Conservation (phyloP, 2,113 vertebrate species). For the Nansenia antarctica region DNA sequence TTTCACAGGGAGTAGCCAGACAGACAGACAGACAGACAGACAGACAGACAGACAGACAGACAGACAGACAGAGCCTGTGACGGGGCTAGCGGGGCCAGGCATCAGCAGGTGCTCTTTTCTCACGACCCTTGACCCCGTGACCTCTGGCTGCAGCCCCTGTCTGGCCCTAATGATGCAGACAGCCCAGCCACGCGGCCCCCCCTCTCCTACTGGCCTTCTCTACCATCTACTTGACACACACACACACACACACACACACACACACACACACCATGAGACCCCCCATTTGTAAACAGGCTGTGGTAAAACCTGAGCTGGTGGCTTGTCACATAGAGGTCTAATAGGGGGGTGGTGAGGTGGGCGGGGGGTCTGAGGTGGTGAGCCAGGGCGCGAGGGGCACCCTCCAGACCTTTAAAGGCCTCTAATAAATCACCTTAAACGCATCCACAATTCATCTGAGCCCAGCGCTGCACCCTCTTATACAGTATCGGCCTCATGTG, state of each 20-base stretch:
- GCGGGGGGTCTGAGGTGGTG: too few species aligned
- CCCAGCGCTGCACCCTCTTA: slow-evolving; percentile 39
- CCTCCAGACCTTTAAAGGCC: slow-evolving; percentile 60
- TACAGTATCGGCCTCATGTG: slow-evolving; percentile 25
- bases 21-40: not conserved
- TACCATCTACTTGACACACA: not conserved
- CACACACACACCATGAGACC: not conserved
- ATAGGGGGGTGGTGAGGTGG: slow-evolving; percentile 47
- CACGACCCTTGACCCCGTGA: slow-evolving; percentile 57
- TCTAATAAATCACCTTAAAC: slow-evolving; percentile 66
- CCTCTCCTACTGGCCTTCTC: not conserved
- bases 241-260: slow-evolving; percentile 15
- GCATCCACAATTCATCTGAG: slow-evolving; percentile 65
- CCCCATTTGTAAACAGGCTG: slow-evolving; percentile 27
- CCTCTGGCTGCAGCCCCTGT: slow-evolving; percentile 37
- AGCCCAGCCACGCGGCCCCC: slow-evolving; percentile 19
- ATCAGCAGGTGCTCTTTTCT: slow-evolving; percentile 68
- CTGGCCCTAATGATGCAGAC: slow-evolving; percentile 46
- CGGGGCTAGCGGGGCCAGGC: slow-evolving; percentile 48
- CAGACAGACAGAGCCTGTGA: slow-evolving; percentile 33
- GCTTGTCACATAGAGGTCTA: slow-evolving; percentile 48
- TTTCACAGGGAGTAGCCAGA: too few species aligned
- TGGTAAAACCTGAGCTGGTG: slow-evolving; percentile 36
- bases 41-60: not conserved
- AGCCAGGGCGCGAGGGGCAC: slow-evolving; percentile 59